phyloP scores from a whole-genome alignment of 2,113 vertebrate species.

The Sinosuthora webbiana region DNA sequence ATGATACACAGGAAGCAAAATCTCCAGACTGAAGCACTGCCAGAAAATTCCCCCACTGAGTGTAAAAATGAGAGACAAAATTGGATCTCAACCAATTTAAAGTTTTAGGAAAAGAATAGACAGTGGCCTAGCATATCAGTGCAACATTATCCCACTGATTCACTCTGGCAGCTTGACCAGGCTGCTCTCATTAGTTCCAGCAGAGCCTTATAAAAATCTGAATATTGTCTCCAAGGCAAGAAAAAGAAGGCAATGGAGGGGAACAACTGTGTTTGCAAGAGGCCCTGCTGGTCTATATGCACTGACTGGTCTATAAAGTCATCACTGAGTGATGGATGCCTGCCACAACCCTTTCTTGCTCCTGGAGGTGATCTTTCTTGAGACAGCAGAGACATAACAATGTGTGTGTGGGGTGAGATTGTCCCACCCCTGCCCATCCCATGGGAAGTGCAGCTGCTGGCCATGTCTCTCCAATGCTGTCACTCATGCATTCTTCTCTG shows the following conservation, averaged over 20 bases:
- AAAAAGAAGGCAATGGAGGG: background rate
- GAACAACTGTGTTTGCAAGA: background rate
- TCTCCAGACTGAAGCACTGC: constrained; percentile 16
- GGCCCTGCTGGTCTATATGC: background rate
- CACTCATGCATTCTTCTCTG: background rate
- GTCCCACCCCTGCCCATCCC: background rate
- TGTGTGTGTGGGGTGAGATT: background rate
- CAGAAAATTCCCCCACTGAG: constrained; percentile 28
- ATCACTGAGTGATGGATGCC: background rate
- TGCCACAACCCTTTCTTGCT: background rate
- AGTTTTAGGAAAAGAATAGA: constrained; percentile 12
- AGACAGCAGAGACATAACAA: background rate
- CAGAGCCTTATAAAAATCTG: background rate
- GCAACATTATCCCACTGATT: constrained; percentile 2
- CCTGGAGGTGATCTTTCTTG: background rate
- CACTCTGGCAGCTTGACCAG: constrained; percentile 18
- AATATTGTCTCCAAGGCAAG: constrained; percentile 3
- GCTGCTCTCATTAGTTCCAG: constrained; percentile 23
- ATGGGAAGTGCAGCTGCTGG: background rate
- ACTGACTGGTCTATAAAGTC: background rate
- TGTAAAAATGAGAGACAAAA: constrained; percentile 40
- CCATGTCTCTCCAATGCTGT: background rate
- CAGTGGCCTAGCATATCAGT: background rate
- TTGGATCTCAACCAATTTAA: constrained; percentile 40
- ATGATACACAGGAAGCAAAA: constrained; percentile 9